Evolutionary conservation across 2,888 invertebrate genomes (phyloP).

Genomic region (Nephrotoma appendiculata): DNA sequence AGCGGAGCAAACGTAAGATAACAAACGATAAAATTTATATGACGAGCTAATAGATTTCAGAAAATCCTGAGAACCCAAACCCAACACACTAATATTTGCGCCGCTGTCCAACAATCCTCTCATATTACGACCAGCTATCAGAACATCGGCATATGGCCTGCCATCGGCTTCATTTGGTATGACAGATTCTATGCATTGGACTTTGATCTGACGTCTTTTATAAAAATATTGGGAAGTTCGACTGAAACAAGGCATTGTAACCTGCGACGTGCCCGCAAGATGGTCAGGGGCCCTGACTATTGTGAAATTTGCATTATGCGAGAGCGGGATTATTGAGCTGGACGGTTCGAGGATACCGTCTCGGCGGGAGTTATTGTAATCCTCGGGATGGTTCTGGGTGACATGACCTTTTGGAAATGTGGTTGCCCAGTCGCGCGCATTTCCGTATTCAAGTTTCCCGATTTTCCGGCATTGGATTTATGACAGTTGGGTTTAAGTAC

Average conservation of each 20-base stretch:
- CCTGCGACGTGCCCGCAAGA: not conserved
- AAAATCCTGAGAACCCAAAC: not conserved
- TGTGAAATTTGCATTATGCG: not conserved
- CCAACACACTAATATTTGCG: not conserved
- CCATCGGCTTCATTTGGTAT: not conserved
- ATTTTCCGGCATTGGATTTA: no score
- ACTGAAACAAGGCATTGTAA: not conserved
- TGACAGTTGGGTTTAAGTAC: no score
- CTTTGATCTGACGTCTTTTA: not conserved
- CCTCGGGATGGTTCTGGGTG: not conserved
- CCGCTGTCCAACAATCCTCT: not conserved
- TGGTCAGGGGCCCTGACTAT: not conserved
- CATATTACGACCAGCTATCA: not conserved
- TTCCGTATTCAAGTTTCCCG: no score
- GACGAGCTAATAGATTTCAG: not conserved
- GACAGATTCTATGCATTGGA: not conserved
- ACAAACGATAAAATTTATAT: not conserved
- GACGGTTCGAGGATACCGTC: not conserved
- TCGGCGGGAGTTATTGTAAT: not conserved
- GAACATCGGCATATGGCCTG: not conserved
- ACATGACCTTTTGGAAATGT: not conserved
- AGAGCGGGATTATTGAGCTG: not conserved
- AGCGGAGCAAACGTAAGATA: not conserved
- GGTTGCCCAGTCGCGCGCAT: not conserved
- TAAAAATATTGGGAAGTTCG: not conserved